These are phyloP conservation scores for Adelosebastes latens DNA, from an alignment of 2,797 vertebrate species.

Conservation along the genomic window DNA sequence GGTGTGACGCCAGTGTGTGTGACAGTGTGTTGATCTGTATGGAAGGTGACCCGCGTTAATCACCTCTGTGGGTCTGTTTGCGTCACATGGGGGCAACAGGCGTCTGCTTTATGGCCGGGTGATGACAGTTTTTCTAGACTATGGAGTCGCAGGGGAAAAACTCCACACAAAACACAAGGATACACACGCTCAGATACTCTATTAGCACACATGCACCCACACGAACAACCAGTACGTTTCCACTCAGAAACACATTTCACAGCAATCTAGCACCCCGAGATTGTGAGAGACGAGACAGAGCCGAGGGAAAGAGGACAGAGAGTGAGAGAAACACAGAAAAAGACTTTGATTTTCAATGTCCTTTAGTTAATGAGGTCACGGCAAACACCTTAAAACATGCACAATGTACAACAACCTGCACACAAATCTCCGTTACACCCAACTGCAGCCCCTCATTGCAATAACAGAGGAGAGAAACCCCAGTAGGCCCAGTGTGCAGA, in stretches of 20 bases:
- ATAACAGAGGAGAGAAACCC: slow-evolving; percentile 20
- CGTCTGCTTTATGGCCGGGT: slow-evolving; percentile 55
- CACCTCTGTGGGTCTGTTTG: slow-evolving; percentile 27
- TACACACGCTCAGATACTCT: not conserved
- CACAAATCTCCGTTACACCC: not conserved
- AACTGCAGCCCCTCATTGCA: slow-evolving; percentile 1
- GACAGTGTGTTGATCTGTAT: slow-evolving; percentile 2
- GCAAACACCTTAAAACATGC: not conserved
- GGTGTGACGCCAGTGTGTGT: not conserved
- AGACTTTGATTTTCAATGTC: slow-evolving; percentile 16
- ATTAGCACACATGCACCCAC: not conserved
- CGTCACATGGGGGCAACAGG: slow-evolving; percentile 34
- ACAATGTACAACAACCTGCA: not conserved
- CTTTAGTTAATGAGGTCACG: slow-evolving; percentile 16
- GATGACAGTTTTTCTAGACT: slow-evolving; percentile 58
- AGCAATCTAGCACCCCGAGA: slow-evolving; percentile 70
- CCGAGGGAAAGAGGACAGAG: not conserved
- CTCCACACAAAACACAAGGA: not conserved
- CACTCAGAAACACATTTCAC: slow-evolving; percentile 58
- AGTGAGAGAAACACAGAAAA: not conserved
- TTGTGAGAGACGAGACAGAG: slow-evolving; percentile 45
- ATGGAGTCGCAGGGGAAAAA: slow-evolving; percentile 20
- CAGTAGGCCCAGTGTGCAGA: slow-evolving; percentile 30
- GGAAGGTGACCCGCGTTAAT: slow-evolving; percentile 23
- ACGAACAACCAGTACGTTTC: not conserved